Evolutionary conservation across 2,888 invertebrate genomes (phyloP).

Genomic region (Orthonevra nobilis): DNA sequence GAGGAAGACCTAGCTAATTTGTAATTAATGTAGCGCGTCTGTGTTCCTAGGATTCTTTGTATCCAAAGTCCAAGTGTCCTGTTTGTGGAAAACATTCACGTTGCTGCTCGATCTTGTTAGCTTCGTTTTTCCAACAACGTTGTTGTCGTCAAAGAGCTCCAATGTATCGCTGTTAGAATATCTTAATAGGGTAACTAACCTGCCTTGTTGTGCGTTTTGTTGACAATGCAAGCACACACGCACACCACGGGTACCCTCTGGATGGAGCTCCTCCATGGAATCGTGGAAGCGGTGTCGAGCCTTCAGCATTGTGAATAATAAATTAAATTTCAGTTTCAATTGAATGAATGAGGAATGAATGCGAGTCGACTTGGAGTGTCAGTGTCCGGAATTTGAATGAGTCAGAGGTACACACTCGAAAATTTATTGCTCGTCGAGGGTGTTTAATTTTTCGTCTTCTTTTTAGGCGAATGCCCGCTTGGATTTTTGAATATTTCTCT

Average conservation of each 20-base stretch:
- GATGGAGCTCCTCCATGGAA: neutral
- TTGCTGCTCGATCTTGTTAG: neutral
- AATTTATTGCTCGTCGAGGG: constrained; percentile 34
- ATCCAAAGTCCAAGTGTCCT: neutral
- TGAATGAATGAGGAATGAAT: constrained; percentile 50
- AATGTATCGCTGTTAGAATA: constrained; percentile 59
- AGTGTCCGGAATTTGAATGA: constrained; percentile 58
- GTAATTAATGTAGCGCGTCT: constrained; percentile 27
- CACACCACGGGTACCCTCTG: too few species aligned
- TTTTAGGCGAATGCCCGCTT: constrained; percentile 3
- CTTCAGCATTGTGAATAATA: constrained; percentile 60
- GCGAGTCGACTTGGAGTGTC: constrained; percentile 23
- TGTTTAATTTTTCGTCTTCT: constrained; percentile 1
- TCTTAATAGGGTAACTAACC: constrained; percentile 68
- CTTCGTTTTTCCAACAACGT: constrained; percentile 1
- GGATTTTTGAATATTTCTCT: constrained; percentile 21
- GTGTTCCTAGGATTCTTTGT: neutral
- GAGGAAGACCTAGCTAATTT: constrained; percentile 29
- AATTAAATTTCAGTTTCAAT: constrained; percentile 40
- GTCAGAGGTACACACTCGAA: constrained; percentile 33
- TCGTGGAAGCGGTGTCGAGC: constrained; percentile 30
- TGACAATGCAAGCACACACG: constrained; percentile 37
- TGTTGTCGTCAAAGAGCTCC: too few species aligned
- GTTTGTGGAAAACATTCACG: constrained; percentile 16
- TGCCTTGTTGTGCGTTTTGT: constrained; percentile 51